A percentile compares a stretch with the other conserved stretches of the same genome.
These are phyloP conservation scores for Tupiocoris notatus DNA, from an alignment of 2,888 invertebrate genomes.

Conservation along the genomic window DNA sequence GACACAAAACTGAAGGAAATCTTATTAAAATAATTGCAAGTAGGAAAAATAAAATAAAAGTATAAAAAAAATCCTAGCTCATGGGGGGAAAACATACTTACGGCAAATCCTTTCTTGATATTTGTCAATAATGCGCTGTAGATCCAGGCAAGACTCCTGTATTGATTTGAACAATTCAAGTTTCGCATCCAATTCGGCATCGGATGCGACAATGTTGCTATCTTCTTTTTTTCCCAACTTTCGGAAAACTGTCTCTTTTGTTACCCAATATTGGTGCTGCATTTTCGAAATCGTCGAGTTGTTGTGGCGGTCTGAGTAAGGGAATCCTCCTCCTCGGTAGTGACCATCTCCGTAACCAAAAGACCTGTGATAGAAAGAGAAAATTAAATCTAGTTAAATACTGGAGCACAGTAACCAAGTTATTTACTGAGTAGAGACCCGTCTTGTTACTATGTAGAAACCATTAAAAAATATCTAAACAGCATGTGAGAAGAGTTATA, in stretches of 20 bases:
- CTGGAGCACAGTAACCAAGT: too few relatives aligned
- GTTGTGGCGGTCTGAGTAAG: slow-evolving; percentile 33
- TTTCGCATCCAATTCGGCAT: slow-evolving; percentile 95
- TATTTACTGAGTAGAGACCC: too few relatives aligned
- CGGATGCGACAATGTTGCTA: slow-evolving; percentile 92
- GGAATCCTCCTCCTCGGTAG: slow-evolving; percentile 5
- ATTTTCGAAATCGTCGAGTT: slow-evolving; percentile 63
- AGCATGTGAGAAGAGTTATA: too few relatives aligned
- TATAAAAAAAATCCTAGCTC: too few relatives aligned
- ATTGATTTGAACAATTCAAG: slow-evolving; percentile 89
- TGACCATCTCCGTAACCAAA: slow-evolving; percentile 31
- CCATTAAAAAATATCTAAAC: too few relatives aligned
- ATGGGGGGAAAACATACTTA: slow-evolving; percentile 54
- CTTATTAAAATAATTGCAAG: background rate
- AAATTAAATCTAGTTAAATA: too few relatives aligned
- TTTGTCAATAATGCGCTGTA: slow-evolving; percentile 85
- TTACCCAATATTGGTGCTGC: slow-evolving; percentile 98
- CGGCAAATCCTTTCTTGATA: slow-evolving; percentile 91
- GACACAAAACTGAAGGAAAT: background rate
- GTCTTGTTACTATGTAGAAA: too few relatives aligned
- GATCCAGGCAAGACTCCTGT: slow-evolving; percentile 81
- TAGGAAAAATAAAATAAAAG: too few relatives aligned
- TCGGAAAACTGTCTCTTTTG: slow-evolving; percentile 89
- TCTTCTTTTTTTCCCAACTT: slow-evolving; percentile 97
- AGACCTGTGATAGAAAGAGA: slow-evolving; percentile 23